Conservation (phyloP, 2,888 invertebrate genomes). For the Andrena bicolor region DNA sequence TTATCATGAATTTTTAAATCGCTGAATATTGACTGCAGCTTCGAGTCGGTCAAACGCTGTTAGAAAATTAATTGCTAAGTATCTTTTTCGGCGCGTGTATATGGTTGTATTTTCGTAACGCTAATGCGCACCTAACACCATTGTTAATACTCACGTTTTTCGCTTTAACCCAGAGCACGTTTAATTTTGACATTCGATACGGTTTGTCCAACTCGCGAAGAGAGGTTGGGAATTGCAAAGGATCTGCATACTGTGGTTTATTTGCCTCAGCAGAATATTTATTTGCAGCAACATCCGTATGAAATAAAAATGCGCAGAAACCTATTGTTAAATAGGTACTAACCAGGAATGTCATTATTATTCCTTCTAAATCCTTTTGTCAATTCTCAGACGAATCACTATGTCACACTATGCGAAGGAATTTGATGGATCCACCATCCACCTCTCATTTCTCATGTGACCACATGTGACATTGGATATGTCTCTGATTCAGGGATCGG, state of each 20-base stretch:
- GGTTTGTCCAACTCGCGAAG: slow-evolving; percentile 92
- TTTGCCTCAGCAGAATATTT: slow-evolving; percentile 90
- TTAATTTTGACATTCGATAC: slow-evolving; percentile 95
- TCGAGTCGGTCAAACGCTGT: slow-evolving; percentile 93
- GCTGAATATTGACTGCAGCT: slow-evolving; percentile 94
- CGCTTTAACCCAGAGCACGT: slow-evolving; percentile 96
- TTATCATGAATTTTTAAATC: slow-evolving; percentile 97
- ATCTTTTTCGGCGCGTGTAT: background rate
- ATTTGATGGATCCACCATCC: no score
- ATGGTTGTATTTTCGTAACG: background rate
- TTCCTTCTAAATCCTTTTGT: background rate
- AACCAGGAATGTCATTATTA: slow-evolving; percentile 21
- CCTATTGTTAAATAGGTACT: slow-evolving; percentile 31
- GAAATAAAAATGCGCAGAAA: slow-evolving; percentile 41
- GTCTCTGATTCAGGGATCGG: no score
- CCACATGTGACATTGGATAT: no score
- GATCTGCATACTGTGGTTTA: slow-evolving; percentile 82
- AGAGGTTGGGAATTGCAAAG: slow-evolving; percentile 80
- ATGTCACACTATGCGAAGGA: no score
- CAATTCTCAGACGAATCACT: background rate
- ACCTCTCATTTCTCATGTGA: no score
- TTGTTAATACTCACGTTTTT: slow-evolving; percentile 89
- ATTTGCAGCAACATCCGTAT: slow-evolving; percentile 81
- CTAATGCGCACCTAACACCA: background rate
- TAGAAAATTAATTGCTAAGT: slow-evolving; percentile 57